phyloP scores from a whole-genome alignment of 1,140 invertebrate genomes.

The Aphelinus atriplicis region DNA sequence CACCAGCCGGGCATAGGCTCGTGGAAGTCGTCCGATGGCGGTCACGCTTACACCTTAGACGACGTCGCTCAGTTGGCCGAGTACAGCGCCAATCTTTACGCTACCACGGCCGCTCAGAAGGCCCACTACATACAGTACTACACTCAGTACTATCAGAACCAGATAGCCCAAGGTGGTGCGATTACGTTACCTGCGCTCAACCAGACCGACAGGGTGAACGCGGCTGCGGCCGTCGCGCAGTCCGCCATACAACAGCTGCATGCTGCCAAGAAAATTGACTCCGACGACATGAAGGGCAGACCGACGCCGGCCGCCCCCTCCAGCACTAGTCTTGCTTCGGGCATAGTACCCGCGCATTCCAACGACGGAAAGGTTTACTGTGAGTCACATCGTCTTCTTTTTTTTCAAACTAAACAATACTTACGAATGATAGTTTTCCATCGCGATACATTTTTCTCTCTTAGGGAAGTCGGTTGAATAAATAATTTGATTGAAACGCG shows the following conservation, averaged over 20 bases:
- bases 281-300: slow-evolving; percentile 63
- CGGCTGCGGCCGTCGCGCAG: slow-evolving; percentile 89
- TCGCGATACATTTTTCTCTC: no score
- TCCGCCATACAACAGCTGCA: slow-evolving; percentile 86
- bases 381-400: slow-evolving; percentile 57
- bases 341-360: slow-evolving; percentile 67
- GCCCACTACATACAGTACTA: slow-evolving; percentile 82
- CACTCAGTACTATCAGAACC: slow-evolving; percentile 81
- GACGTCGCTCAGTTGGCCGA: slow-evolving; percentile 81
- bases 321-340: slow-evolving; percentile 62
- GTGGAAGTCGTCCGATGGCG: slow-evolving; percentile 64
- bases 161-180: slow-evolving; percentile 72
- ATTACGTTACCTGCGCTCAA: slow-evolving; percentile 70
- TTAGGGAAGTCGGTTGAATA: neutral
- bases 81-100: slow-evolving; percentile 82
- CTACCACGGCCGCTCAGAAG: slow-evolving; percentile 78
- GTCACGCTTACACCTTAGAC: slow-evolving; percentile 71
- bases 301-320: slow-evolving; percentile 66
- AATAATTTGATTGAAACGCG: neutral
- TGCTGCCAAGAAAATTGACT: slow-evolving; percentile 64
- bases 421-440: neutral
- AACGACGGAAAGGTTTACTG: slow-evolving; percentile 75
- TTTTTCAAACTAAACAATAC: neutral
- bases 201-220: slow-evolving; percentile 77
- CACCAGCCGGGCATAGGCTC: slow-evolving; percentile 57